Evolutionary conservation across 2,113 vertebrate genomes (phyloP).

Genomic region (Stigmatopora argus): DNA sequence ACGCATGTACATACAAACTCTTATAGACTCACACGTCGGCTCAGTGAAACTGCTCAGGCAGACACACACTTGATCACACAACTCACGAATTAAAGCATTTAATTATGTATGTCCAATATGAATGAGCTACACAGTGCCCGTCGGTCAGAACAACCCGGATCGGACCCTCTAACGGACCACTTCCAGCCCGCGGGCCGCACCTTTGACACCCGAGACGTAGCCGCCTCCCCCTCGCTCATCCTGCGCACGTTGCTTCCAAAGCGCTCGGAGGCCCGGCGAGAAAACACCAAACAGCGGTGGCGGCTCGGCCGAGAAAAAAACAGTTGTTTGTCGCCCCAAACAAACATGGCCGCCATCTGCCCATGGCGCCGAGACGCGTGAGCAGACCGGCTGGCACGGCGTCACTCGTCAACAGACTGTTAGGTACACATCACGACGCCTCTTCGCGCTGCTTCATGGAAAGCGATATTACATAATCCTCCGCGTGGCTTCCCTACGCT

Average conservation of each 20-base stretch:
- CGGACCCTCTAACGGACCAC: no score
- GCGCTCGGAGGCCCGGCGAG: neutral
- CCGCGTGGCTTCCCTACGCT: neutral
- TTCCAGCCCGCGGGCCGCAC: no score
- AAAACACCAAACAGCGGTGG: constrained; percentile 3
- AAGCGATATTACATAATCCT: neutral
- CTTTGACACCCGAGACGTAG: no score
- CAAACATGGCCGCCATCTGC: constrained; percentile 52
- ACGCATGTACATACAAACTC: no score
- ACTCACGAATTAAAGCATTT: no score
- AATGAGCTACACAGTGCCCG: no score
- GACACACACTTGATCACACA: no score
- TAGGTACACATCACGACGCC: constrained; percentile 8
- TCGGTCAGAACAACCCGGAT: no score
- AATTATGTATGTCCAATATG: no score
- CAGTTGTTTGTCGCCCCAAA: constrained; percentile 46
- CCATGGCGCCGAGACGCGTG: constrained; percentile 36
- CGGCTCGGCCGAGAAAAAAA: constrained; percentile 38
- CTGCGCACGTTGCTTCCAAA: constrained; percentile 28
- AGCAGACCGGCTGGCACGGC: constrained; percentile 32
- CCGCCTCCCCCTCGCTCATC: constrained; percentile 34
- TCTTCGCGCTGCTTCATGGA: neutral
- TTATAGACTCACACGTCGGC: no score
- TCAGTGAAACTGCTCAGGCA: no score
- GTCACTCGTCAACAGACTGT: constrained; percentile 34